phyloP scores from a whole-genome alignment of 2,113 vertebrate genomes.

The Ondatra zibethicus region DNA sequence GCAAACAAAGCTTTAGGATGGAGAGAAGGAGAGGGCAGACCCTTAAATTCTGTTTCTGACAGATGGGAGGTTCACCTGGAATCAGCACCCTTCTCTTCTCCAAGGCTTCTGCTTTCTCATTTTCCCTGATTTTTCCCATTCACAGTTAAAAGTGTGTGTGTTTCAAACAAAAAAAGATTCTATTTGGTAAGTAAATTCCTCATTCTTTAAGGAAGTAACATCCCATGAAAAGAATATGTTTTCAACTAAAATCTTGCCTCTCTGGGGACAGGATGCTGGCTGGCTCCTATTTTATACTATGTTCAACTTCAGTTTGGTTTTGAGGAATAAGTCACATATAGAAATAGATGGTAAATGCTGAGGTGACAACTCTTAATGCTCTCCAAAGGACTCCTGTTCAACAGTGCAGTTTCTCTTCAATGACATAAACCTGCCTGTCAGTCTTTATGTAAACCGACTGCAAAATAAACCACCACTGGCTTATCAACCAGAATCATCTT shows the following conservation, averaged over 20 bases:
- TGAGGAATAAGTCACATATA: slow-evolving; percentile 39
- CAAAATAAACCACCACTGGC: slow-evolving; percentile 21
- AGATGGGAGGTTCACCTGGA: neutral
- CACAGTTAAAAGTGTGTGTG: neutral
- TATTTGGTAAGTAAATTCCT: slow-evolving; percentile 53
- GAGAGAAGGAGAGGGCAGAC: neutral
- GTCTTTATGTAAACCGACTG: slow-evolving; percentile 21
- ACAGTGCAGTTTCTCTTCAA: neutral
- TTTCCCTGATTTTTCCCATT: neutral
- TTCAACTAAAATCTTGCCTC: slow-evolving; percentile 43
- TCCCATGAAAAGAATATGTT: neutral
- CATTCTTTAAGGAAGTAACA: slow-evolving; percentile 39
- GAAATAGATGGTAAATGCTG: slow-evolving; percentile 26
- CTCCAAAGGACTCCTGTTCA: slow-evolving; percentile 5
- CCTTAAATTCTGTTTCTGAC: neutral
- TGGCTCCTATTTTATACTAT: slow-evolving; percentile 7
- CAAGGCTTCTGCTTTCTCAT: neutral
- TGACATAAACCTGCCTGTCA: neutral
- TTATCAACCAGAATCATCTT: slow-evolving; percentile 43
- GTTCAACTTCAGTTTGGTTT: slow-evolving; percentile 51
- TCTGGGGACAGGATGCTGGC: slow-evolving; percentile 38
- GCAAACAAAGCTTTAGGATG: neutral
- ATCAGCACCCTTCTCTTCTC: neutral
- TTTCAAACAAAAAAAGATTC: slow-evolving; percentile 39
- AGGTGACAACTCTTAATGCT: neutral